Conservation (phyloP, 2,888 invertebrate species). For the Drosophila acutilabella region DNA sequence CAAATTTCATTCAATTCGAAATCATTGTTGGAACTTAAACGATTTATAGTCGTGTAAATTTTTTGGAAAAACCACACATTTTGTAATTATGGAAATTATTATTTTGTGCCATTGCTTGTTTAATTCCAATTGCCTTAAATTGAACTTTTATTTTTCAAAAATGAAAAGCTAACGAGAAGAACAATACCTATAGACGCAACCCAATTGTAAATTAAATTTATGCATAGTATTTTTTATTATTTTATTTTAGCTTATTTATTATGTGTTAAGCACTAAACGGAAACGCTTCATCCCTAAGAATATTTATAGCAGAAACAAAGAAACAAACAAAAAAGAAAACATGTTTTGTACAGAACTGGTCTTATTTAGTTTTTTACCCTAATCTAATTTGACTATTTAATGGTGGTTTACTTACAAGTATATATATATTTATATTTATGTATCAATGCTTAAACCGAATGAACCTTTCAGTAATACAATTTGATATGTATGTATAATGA, state of each 20-base stretch:
- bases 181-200: slow-evolving; percentile 14
- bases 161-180: slow-evolving; percentile 12
- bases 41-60: slow-evolving; percentile 15
- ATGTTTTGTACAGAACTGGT: slow-evolving; percentile 49
- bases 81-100: slow-evolving; percentile 13
- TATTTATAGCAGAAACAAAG: slow-evolving; percentile 27
- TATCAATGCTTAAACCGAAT: slow-evolving; percentile 29
- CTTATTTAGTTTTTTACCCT: slow-evolving; percentile 58
- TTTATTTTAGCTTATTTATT: slow-evolving; percentile 40
- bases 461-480: slow-evolving; percentile 32
- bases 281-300: slow-evolving; percentile 59
- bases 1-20: slow-evolving; percentile 25
- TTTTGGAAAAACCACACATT: slow-evolving; percentile 1
- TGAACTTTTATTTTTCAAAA: slow-evolving; percentile 5
- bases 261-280: slow-evolving; percentile 35
- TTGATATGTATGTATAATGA: slow-evolving; percentile 40
- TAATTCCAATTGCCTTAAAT: slow-evolving; percentile 3
- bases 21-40: slow-evolving; percentile 7
- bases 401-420: slow-evolving; percentile 47
- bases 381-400: slow-evolving; percentile 45
- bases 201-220: slow-evolving; percentile 38
- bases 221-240: slow-evolving; percentile 33
- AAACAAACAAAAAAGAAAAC: not conserved
- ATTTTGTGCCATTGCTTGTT: slow-evolving; percentile 42
- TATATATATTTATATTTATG: slow-evolving; percentile 28